Conservation (phyloP, 2,888 invertebrate species). For the Rhamnusium bicolor region DNA sequence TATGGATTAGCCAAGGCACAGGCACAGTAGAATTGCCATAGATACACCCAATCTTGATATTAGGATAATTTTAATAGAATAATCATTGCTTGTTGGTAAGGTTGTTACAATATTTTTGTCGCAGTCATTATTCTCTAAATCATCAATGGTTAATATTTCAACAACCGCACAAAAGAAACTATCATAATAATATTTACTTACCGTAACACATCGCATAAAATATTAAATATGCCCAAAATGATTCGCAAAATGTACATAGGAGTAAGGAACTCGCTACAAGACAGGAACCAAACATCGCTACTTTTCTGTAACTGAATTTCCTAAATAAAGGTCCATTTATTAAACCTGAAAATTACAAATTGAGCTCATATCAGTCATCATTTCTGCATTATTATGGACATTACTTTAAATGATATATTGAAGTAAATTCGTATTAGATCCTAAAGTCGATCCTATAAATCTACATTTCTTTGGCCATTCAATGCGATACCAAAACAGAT, state of each 20-base stretch:
- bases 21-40: too few relatives aligned
- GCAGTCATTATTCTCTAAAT: too few relatives aligned
- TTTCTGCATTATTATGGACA: neutral
- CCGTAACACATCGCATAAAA: slow-evolving; percentile 81
- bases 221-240: slow-evolving; percentile 77
- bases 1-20: too few relatives aligned
- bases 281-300: slow-evolving; percentile 77
- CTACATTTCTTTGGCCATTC: neutral
- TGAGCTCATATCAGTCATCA: neutral
- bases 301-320: slow-evolving; percentile 79
- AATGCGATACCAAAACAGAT: neutral
- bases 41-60: too few relatives aligned
- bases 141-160: too few relatives aligned
- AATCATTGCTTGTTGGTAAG: too few relatives aligned
- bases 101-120: too few relatives aligned
- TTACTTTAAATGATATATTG: neutral
- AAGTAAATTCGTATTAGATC: too few relatives aligned
- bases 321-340: slow-evolving; percentile 82
- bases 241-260: slow-evolving; percentile 76
- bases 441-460: neutral
- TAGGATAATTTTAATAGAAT: too few relatives aligned
- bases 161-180: too few relatives aligned
- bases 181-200: slow-evolving; percentile 72
- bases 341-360: slow-evolving; percentile 73
- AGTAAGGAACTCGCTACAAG: slow-evolving; percentile 76